Percentiles rank a stretch among this genome's conserved stretches.
Conservation (phyloP, 2,888 invertebrate genomes). For the Mylabris sibirica region DNA sequence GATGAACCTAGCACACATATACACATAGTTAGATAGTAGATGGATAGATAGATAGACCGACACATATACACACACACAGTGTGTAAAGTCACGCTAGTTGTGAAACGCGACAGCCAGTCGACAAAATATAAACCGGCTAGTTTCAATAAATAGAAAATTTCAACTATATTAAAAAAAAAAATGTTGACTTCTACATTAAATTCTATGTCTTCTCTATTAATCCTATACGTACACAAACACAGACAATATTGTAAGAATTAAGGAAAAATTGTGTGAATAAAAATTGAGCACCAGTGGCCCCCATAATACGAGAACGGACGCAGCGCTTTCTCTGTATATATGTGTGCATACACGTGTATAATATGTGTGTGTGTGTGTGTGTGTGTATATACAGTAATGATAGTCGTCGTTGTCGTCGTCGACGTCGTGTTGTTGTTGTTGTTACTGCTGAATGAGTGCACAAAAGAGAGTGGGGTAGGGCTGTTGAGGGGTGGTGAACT, state of each 20-base stretch:
- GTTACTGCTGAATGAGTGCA: constrained; percentile 55
- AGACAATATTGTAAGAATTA: too few species aligned
- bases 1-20: constrained; percentile 46
- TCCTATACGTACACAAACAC: too few species aligned
- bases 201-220: too few species aligned
- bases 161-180: too few species aligned
- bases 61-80: constrained; percentile 36
- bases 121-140: constrained; percentile 48
- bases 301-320: constrained; percentile 32
- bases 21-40: not conserved
- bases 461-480: constrained; percentile 59
- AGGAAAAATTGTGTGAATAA: too few species aligned
- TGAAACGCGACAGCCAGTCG: constrained; percentile 45
- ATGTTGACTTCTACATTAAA: too few species aligned
- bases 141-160: not conserved
- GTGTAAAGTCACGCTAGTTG: constrained; percentile 53
- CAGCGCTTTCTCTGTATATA: not conserved
- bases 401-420: constrained; percentile 49
- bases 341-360: too few species aligned
- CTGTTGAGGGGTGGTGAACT: constrained; percentile 62
- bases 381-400: constrained; percentile 52
- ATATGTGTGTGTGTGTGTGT: not conserved
- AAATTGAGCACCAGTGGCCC: too few species aligned
- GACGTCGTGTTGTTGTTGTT: too few species aligned
- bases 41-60: too few species aligned